These are phyloP conservation scores for Heliothis virescens DNA, from an alignment of 1,140 invertebrate species.

Conservation along the genomic window DNA sequence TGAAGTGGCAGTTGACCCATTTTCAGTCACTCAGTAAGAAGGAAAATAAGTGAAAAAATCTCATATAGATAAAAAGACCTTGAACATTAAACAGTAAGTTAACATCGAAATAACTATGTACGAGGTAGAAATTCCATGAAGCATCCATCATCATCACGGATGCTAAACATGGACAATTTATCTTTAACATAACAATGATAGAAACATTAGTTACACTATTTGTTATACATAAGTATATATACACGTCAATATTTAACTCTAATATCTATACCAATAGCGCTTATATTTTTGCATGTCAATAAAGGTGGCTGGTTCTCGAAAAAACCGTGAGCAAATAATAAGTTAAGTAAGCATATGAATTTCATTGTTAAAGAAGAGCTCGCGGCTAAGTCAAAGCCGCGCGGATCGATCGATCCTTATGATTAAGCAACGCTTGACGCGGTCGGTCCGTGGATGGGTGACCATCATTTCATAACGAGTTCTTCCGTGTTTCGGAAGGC, in stretches of 20 bases:
- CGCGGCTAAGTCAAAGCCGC: too few species aligned
- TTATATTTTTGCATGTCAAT: neutral
- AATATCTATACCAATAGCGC: neutral
- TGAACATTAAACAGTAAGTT: neutral
- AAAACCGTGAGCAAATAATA: neutral
- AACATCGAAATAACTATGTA: neutral
- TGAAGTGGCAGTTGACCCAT: neutral
- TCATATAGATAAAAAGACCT: neutral
- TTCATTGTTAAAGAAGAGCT: too few species aligned
- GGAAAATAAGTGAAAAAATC: neutral
- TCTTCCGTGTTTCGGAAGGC: too few species aligned
- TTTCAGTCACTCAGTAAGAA: neutral
- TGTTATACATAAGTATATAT: neutral
- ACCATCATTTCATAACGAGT: too few species aligned
- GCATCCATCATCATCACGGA: constrained; percentile 2
- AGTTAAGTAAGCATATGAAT: neutral
- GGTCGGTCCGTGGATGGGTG: too few species aligned
- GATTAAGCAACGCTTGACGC: too few species aligned
- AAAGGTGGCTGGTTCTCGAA: neutral
- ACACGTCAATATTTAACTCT: neutral
- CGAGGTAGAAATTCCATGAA: neutral
- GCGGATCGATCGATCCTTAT: too few species aligned
- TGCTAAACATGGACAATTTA: neutral
- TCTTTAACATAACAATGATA: constrained; percentile 13
- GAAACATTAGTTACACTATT: constrained; percentile 5